phyloP scores from a whole-genome alignment of 2,113 vertebrate genomes.

The Pseudopipra pipra region DNA sequence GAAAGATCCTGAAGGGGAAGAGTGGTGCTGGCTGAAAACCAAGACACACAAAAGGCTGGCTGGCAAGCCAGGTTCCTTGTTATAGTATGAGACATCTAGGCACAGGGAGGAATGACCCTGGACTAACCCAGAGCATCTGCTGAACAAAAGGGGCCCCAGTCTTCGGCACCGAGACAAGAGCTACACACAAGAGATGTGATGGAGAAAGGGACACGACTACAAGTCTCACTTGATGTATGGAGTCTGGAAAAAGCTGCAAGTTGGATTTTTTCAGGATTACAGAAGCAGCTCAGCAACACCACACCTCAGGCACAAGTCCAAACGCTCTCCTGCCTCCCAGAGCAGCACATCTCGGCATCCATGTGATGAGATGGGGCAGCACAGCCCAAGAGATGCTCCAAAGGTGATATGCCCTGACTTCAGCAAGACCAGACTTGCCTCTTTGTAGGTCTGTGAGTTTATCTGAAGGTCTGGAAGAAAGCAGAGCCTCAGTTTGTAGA shows the following conservation, averaged over 20 bases:
- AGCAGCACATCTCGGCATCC: rapidly evolving
- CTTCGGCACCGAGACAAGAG: background rate
- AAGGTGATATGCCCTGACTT: rapidly evolving
- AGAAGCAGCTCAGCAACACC: background rate
- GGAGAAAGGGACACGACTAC: background rate
- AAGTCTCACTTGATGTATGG: background rate
- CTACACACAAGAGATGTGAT: background rate
- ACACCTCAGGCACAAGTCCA: background rate
- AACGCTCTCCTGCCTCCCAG: background rate
- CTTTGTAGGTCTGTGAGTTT: background rate
- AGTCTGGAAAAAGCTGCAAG: background rate
- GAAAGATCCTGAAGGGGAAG: background rate
- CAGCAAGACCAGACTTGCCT: background rate
- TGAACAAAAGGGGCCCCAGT: background rate
- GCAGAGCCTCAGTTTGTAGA: background rate
- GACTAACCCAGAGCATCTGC: background rate
- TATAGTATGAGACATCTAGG: rapidly evolving
- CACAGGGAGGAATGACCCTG: background rate
- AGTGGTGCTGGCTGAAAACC: background rate
- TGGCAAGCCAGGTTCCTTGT: background rate
- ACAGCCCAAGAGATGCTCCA: rapidly evolving
- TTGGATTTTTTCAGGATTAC: slow-evolving; percentile 1
- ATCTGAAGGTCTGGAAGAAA: background rate
- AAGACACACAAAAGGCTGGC: background rate
- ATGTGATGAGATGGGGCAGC: background rate